phyloP scores from a whole-genome alignment of 2,797 vertebrate genomes.

The Sciurus vulgaris region DNA sequence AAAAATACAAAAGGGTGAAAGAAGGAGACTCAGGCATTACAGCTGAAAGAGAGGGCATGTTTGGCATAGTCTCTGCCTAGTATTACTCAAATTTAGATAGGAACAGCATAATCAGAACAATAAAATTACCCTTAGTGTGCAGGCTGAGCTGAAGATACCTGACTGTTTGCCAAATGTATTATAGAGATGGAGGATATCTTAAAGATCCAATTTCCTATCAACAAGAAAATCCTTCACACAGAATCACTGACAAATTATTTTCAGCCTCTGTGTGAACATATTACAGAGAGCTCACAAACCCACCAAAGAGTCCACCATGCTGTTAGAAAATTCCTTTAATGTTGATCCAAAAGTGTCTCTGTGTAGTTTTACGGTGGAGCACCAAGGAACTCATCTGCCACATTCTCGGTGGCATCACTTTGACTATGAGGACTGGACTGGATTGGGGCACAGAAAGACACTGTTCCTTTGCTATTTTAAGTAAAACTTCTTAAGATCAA shows the following conservation, averaged over 20 bases:
- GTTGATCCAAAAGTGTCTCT: not conserved
- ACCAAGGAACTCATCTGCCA: not conserved
- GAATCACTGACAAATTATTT: not conserved
- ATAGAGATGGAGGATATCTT: not conserved
- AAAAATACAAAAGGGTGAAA: not conserved
- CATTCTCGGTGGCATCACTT: not conserved
- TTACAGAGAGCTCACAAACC: constrained; percentile 5
- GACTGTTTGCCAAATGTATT: not conserved
- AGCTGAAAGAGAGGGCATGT: not conserved
- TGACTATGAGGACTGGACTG: not conserved
- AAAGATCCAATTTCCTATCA: constrained; percentile 30
- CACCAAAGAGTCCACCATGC: not conserved
- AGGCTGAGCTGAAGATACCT: not conserved
- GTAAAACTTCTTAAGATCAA: constrained; percentile 46
- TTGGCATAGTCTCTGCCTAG: not conserved
- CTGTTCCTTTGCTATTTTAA: constrained; percentile 21
- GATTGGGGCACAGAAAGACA: not conserved
- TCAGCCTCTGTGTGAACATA: not conserved
- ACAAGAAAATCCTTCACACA: constrained; percentile 34
- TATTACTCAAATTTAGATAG: not conserved
- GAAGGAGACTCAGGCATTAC: not conserved
- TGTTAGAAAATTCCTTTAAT: constrained; percentile 23
- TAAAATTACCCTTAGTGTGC: not conserved
- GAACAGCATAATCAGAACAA: constrained; percentile 7
- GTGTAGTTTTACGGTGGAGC: not conserved